Evolutionary conservation across 30 jellyfish, hydroid and myxozoan genomes (phyloP).

Genomic region (Cassiopea xamachana): DNA sequence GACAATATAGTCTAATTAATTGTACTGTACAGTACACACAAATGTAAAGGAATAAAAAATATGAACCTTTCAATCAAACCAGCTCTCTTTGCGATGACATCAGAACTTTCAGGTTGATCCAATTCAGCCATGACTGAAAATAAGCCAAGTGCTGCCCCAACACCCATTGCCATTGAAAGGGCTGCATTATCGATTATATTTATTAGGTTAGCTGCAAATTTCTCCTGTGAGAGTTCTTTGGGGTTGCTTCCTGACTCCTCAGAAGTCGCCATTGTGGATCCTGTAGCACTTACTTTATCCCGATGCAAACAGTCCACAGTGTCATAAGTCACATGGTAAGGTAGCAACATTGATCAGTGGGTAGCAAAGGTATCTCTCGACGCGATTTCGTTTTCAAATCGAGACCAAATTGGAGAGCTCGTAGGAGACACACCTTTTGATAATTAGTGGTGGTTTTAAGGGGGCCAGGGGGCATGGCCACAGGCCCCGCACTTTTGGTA

Average conservation of each 20-base stretch:
- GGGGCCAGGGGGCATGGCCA: too few relatives aligned
- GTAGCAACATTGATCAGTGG: background rate
- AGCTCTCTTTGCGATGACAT: slow-evolving; percentile 16
- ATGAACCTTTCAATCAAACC: slow-evolving; percentile 36
- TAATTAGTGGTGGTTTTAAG: too few relatives aligned
- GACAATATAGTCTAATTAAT: background rate
- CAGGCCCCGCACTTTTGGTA: too few relatives aligned
- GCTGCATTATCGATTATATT: slow-evolving; percentile 21
- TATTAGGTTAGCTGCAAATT: background rate
- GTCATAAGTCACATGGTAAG: background rate
- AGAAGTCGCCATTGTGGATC: background rate
- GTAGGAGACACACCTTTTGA: too few relatives aligned
- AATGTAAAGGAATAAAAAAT: background rate
- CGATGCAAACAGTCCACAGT: background rate
- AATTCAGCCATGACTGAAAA: slow-evolving; percentile 42
- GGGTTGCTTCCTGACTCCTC: background rate
- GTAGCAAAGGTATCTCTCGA: too few relatives aligned
- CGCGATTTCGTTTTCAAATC: background rate
- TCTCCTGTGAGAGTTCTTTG: slow-evolving; percentile 22
- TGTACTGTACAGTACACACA: background rate
- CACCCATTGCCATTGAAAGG: slow-evolving; percentile 40
- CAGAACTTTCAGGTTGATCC: slow-evolving; percentile 34
- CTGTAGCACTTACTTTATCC: too few relatives aligned
- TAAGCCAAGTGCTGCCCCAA: slow-evolving; percentile 28
- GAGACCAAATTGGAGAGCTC: background rate